phyloP scores from a whole-genome alignment of 92 coral and sea anemone genomes.

The Parazoanthus swiftii region DNA sequence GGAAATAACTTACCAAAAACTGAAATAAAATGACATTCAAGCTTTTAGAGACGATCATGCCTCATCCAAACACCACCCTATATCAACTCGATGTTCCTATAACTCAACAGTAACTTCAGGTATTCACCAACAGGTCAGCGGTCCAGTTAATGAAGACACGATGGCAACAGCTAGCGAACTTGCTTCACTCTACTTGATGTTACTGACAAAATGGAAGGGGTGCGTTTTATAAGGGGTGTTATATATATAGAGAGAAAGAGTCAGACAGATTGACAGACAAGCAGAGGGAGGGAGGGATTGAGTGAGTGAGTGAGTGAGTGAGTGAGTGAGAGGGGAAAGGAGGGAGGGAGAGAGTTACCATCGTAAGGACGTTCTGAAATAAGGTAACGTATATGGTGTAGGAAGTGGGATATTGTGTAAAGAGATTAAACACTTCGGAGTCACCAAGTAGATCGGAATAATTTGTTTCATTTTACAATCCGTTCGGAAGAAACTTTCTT shows the following conservation, averaged over 20 bases:
- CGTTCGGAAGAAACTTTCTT: background rate
- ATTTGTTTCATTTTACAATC: background rate
- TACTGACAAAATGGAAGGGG: conserved; percentile 91
- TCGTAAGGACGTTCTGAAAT: too few species aligned
- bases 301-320: too few species aligned
- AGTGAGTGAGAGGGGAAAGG: too few species aligned
- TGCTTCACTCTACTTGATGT: conserved; percentile 78
- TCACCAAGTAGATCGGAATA: background rate
- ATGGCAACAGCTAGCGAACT: conserved; percentile 75
- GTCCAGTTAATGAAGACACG: conserved; percentile 64
- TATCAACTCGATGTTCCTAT: background rate
- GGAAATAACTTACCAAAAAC: background rate
- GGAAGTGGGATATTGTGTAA: too few species aligned
- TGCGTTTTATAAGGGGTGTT: conserved; percentile 18
- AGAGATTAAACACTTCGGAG: too few species aligned
- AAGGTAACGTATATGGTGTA: too few species aligned
- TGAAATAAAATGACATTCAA: background rate
- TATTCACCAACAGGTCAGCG: conserved; percentile 63
- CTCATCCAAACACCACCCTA: too few species aligned
- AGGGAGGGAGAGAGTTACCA: too few species aligned
- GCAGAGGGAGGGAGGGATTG: too few species aligned
- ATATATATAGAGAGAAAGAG: too few species aligned
- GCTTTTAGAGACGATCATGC: background rate
- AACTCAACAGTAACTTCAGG: background rate
- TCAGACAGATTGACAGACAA: too few species aligned